Evolutionary conservation across 2,888 invertebrate species (phyloP), one percentile per base, ranked within the genome.

Genomic region (Agapostemon virescens): DNA sequence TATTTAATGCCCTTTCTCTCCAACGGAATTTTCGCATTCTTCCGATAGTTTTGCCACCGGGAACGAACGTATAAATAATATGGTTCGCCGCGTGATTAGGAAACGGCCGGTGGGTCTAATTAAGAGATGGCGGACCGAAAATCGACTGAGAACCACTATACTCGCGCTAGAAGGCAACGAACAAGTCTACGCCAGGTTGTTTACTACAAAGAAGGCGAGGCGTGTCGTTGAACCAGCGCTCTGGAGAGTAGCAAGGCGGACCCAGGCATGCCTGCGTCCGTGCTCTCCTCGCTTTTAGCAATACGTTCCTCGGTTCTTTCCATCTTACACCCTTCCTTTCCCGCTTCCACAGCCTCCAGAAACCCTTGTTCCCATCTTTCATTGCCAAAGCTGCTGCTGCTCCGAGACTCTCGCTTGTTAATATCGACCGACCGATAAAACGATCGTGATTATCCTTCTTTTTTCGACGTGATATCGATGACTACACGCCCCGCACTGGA

Each of bases 131-230:
- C 66, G 49, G 63, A 38, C 63, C 69, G 72, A 72, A 69, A 71
- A 76, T 74, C 71, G 79, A 83, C 86, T 85, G 89, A 89, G 90
- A 90, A 88, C 88, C 89, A 89, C 87, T 87, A 88, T 81, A 79
- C 83, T 81, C 84, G 85, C 81, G 85, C 88, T 89, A 89, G 88
- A 86, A 88, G 86, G 86, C 85, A 86, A 84, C 86, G 87, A 86
- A 88, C 86, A 89, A 88, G 87, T 89, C 90, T 90, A 90, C 89
- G 90, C 89, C 90, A 90, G 91, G 90, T 90, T 91, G 91, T 91
- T 91, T 91, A 91, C 91, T 90, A 91, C 90, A 90, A 90, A 89
- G 90, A 88, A 91, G 91, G 90, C 90, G 88, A 91, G 91, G 91
- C 91, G 90, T 91, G 91, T 91, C 91, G 91, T 91, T 92, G 92